Conservation (phyloP, 2,888 invertebrate species). For the Watsonalla cultraria region DNA sequence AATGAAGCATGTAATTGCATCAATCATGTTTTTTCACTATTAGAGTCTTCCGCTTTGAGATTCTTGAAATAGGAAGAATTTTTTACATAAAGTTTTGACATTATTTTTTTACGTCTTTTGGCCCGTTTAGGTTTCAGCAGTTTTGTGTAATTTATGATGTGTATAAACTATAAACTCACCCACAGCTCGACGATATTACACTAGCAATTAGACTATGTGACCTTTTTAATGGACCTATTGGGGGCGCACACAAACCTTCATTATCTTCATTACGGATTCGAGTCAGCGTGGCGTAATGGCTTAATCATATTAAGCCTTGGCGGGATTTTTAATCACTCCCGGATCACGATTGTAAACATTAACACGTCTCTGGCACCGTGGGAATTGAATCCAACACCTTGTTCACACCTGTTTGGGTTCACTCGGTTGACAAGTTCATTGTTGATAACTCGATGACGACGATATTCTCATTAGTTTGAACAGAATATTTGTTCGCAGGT, state of each 20-base stretch:
- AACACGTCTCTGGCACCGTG: not conserved
- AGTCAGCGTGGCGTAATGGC: not conserved
- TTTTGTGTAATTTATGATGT: not conserved
- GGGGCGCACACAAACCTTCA: not conserved
- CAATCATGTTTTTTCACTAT: conserved; percentile 24
- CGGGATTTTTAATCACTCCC: not conserved
- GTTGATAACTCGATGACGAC: too few species aligned
- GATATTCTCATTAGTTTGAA: too few species aligned
- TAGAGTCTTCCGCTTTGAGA: conserved; percentile 28
- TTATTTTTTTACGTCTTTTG: not conserved
- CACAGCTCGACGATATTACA: not conserved
- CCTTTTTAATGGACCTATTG: not conserved
- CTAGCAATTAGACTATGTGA: not conserved
- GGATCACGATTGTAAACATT: not conserved
- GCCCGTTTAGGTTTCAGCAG: not conserved
- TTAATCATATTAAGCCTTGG: not conserved
- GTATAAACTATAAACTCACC: not conserved
- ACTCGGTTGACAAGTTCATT: too few species aligned
- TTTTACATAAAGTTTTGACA: not conserved
- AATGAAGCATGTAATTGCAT: conserved; percentile 40
- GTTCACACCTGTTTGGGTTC: not conserved
- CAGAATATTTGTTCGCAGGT: too few species aligned
- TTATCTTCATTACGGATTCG: not conserved
- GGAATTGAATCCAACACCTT: not conserved
- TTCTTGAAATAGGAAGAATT: conserved; percentile 30